These are phyloP conservation scores for Tiaroga cobitis DNA, from an alignment of 2,797 vertebrate species.

Conservation along the genomic window DNA sequence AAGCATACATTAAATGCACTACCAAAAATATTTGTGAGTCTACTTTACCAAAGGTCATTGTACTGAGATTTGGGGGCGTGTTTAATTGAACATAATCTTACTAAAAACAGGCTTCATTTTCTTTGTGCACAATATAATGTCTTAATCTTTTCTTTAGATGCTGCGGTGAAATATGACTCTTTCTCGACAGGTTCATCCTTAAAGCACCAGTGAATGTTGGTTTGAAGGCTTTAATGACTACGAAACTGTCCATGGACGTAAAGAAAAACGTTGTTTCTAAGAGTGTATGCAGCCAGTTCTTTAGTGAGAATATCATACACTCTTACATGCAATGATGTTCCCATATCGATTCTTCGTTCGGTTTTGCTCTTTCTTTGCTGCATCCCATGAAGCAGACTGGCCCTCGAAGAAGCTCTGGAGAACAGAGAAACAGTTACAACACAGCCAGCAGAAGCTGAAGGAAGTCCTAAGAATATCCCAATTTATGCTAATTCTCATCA, in stretches of 20 bases:
- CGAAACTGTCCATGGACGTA: background rate
- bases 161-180: slow-evolving; percentile 24
- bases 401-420: slow-evolving; percentile 99
- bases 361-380: slow-evolving; percentile 99
- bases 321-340: slow-evolving; percentile 99
- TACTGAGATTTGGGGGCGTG: background rate
- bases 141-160: background rate
- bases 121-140: background rate
- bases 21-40: background rate
- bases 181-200: background rate
- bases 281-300: background rate
- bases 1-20: background rate
- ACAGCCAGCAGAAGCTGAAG: background rate
- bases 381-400: slow-evolving; percentile 98
- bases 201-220: background rate
- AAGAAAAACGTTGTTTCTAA: background rate
- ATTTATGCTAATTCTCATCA: background rate
- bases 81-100: background rate
- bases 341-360: slow-evolving; percentile 99
- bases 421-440: slow-evolving; percentile 44
- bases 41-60: background rate
- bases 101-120: background rate
- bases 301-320: slow-evolving; percentile 72
- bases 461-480: background rate
- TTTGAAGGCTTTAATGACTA: background rate